Percentiles rank a stretch among this genome's conserved stretches.
Evolutionary conservation across 2,797 vertebrate genomes (phyloP).

Genomic region (Aphelocoma californica): DNA sequence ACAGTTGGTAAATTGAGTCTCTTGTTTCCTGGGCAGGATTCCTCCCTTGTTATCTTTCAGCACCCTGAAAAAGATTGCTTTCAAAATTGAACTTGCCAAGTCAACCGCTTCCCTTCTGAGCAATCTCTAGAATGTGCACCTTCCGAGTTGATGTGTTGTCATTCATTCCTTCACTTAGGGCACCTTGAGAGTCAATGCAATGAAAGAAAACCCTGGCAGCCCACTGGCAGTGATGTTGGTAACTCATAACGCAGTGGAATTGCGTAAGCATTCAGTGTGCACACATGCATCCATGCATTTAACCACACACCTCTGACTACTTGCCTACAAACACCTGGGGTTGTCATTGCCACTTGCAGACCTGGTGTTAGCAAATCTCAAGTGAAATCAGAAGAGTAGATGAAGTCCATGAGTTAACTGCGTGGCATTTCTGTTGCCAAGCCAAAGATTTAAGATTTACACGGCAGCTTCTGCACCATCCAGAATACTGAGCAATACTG

Average conservation of each 20-base stretch:
- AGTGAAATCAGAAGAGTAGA: neutral
- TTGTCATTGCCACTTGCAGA: neutral
- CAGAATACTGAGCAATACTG: neutral
- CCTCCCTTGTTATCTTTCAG: constrained; percentile 54
- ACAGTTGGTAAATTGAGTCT: constrained; percentile 60
- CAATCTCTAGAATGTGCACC: neutral
- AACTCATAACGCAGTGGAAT: neutral
- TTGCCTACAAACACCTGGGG: neutral
- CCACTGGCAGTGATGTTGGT: neutral
- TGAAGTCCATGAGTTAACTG: neutral
- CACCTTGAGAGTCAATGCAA: neutral
- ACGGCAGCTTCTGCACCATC: neutral
- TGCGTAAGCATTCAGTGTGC: neutral
- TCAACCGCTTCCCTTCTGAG: constrained; percentile 17
- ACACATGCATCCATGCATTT: neutral
- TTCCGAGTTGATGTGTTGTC: neutral
- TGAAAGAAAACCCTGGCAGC: neutral
- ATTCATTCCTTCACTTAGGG: neutral
- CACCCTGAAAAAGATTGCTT: constrained; percentile 48
- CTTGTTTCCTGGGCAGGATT: constrained; percentile 44
- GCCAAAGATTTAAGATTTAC: neutral
- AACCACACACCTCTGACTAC: neutral
- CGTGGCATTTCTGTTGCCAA: neutral
- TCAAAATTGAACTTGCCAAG: constrained; percentile 65
- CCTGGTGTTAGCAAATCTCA: neutral